These are phyloP conservation scores for Caenorhabditis latens DNA, from an alignment of 1,140 invertebrate genomes.

Conservation along the genomic window DNA sequence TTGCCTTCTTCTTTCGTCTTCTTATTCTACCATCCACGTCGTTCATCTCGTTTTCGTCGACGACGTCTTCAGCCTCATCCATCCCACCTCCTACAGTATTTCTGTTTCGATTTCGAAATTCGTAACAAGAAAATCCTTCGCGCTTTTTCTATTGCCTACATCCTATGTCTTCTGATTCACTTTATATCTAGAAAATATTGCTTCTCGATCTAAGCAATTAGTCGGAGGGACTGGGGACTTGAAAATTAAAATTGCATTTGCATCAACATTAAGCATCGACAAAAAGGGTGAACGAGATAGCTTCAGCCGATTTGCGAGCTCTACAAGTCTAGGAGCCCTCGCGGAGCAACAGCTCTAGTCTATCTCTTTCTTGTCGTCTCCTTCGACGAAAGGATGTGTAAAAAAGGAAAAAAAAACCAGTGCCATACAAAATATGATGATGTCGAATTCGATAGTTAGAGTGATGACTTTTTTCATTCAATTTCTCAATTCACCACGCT, in stretches of 20 bases:
- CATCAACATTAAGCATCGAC: background rate
- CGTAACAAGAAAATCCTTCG: conserved; percentile 52
- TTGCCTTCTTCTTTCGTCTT: background rate
- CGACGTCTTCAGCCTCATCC: conserved; percentile 38
- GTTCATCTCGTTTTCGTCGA: conserved; percentile 38
- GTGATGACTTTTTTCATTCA: conserved; percentile 19
- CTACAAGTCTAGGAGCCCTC: background rate
- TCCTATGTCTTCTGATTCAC: conserved; percentile 51
- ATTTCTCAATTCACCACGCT: conserved; percentile 31
- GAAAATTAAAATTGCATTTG: conserved; percentile 52
- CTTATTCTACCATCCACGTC: conserved; percentile 13
- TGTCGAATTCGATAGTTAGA: conserved; percentile 27
- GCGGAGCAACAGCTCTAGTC: background rate
- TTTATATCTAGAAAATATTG: conserved; percentile 56
- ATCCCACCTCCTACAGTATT: conserved; percentile 30
- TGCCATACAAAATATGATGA: conserved; percentile 28
- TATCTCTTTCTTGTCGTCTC: background rate
- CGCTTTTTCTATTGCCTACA: conserved; percentile 45
- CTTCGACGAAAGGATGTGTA: too few relatives aligned
- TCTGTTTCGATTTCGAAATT: conserved; percentile 48
- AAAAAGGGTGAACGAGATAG: conserved; percentile 50
- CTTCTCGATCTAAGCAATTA: conserved; percentile 56
- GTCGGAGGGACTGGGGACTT: conserved; percentile 37
- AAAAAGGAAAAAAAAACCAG: background rate
- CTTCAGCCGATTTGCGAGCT: background rate